Evolutionary conservation across 2,888 invertebrate species (phyloP).

Genomic region (Aromia moschata): DNA sequence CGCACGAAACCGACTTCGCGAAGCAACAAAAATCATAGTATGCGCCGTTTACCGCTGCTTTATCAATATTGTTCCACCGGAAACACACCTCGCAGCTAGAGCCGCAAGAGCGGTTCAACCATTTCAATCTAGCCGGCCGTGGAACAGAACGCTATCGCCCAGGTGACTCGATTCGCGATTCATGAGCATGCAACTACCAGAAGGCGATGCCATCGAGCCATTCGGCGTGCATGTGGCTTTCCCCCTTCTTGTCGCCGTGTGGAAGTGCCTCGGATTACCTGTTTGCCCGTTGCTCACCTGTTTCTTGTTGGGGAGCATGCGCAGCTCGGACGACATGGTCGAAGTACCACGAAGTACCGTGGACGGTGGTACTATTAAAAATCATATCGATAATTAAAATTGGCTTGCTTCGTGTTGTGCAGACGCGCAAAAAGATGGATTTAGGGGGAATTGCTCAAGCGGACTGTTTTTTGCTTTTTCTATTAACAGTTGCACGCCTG

Average conservation of each 20-base stretch:
- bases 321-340: slow-evolving; percentile 11
- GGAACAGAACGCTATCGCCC: slow-evolving; percentile 25
- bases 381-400: background rate
- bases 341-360: slow-evolving; percentile 7
- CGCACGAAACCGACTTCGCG: background rate
- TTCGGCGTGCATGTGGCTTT: slow-evolving; percentile 36
- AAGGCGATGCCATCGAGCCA: slow-evolving; percentile 39
- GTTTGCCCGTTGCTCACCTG: slow-evolving; percentile 22
- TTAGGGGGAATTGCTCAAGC: background rate
- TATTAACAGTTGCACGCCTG: too few relatives aligned
- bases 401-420: background rate
- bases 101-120: slow-evolving; percentile 22
- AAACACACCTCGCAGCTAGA: slow-evolving; percentile 19
- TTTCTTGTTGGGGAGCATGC: slow-evolving; percentile 18
- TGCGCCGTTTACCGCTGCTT: slow-evolving; percentile 7
- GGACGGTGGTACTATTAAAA: background rate
- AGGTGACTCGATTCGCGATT: slow-evolving; percentile 39
- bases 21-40: background rate
- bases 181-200: slow-evolving; percentile 32
- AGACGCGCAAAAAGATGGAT: background rate
- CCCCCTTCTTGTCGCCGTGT: slow-evolving; percentile 28
- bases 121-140: slow-evolving; percentile 16
- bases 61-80: slow-evolving; percentile 19
- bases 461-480: too few relatives aligned
- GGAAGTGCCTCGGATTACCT: slow-evolving; percentile 31